phyloP scores from a whole-genome alignment of 2,888 invertebrate genomes.

The Ichneumoninae sp. region DNA sequence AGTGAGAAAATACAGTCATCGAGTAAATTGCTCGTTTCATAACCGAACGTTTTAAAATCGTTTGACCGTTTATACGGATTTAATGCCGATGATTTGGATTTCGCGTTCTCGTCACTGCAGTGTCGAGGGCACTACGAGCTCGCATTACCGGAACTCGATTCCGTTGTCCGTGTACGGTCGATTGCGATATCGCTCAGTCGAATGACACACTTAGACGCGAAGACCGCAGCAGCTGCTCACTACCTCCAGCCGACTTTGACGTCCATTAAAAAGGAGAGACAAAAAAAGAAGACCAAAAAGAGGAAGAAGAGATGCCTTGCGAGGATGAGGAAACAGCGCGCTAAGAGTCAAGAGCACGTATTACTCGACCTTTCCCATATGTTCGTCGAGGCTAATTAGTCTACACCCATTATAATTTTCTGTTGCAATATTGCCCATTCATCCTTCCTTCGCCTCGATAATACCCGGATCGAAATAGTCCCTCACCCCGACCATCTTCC shows the following conservation, averaged over 20 bases:
- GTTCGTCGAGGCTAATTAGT: conserved; percentile 36
- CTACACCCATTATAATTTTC: conserved; percentile 53
- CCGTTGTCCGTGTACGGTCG: conserved; percentile 66
- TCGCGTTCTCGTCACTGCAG: not conserved
- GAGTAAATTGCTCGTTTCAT: conserved; percentile 9
- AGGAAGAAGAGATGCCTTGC: conserved; percentile 31
- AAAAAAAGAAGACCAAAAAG: conserved; percentile 13
- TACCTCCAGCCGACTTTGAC: conserved; percentile 52
- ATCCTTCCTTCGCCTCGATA: conserved; percentile 9
- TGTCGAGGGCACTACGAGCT: conserved; percentile 20
- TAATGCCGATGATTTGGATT: conserved; percentile 4
- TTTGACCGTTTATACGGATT: conserved; percentile 1
- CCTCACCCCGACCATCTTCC: conserved; percentile 6
- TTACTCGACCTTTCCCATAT: conserved; percentile 52
- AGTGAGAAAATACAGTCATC: not conserved
- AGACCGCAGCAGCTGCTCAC: conserved; percentile 56
- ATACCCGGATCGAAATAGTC: conserved; percentile 8
- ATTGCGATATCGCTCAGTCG: conserved; percentile 67
- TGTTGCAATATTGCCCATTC: conserved; percentile 21
- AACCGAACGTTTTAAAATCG: not conserved
- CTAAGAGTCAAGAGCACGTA: conserved; percentile 32
- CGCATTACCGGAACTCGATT: conserved; percentile 66
- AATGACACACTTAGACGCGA: conserved; percentile 67
- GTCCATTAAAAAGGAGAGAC: conserved; percentile 39
- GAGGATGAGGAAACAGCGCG: conserved; percentile 9